Conservation (phyloP, 2,888 invertebrate genomes). For the Argyra leucocephala region DNA sequence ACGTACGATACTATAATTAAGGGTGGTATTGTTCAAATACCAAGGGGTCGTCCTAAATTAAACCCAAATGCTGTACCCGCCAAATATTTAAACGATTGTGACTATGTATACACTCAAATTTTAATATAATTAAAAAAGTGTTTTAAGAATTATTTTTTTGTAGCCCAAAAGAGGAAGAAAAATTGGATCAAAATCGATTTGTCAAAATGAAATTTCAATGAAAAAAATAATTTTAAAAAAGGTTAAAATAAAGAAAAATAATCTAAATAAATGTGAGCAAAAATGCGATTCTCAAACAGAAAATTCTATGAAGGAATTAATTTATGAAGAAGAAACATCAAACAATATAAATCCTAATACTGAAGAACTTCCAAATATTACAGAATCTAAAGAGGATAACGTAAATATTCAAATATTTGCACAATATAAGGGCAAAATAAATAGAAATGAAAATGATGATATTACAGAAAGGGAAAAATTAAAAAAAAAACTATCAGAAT, state of each 20-base stretch:
- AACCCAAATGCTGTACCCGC: slow-evolving; percentile 29
- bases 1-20: slow-evolving; percentile 31
- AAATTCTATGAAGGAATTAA: background rate
- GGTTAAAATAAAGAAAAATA: background rate
- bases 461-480: background rate
- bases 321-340: no score
- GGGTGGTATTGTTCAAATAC: slow-evolving; percentile 29
- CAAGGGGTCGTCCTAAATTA: slow-evolving; percentile 30
- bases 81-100: slow-evolving; percentile 23
- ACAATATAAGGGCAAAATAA: no score
- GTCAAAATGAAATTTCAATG: background rate
- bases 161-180: background rate
- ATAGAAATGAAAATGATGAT: background rate
- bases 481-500: background rate
- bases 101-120: background rate
- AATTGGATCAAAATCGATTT: background rate
- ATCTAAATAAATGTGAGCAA: background rate
- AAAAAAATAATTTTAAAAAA: background rate
- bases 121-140: no score
- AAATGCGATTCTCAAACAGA: background rate
- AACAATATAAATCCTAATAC: no score
- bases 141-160: background rate
- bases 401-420: no score
- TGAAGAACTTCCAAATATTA: no score
- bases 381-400: no score